phyloP scores from a whole-genome alignment of 2,797 vertebrate species.

The Neomorphus geoffroyi region DNA sequence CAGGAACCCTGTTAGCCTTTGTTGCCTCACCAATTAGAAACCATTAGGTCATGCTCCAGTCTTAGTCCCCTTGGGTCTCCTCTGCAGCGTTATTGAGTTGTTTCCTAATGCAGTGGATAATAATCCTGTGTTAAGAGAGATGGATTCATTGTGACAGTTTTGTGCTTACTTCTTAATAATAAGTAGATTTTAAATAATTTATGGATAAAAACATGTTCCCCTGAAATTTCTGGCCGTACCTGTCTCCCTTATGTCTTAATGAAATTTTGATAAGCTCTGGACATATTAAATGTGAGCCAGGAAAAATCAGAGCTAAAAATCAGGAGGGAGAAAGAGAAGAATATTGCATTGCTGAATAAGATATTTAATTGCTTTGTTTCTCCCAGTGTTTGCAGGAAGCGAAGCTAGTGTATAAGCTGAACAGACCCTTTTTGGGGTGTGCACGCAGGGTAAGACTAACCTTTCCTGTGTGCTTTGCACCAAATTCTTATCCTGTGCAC shows the following conservation, averaged over 20 bases:
- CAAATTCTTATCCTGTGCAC: not conserved
- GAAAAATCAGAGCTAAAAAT: not conserved
- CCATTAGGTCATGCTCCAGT: not conserved
- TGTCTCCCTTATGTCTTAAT: constrained; percentile 15
- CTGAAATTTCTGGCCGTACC: not conserved
- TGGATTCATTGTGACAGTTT: constrained; percentile 22
- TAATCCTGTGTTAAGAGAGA: not conserved
- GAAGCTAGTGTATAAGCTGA: not conserved
- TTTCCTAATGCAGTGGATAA: constrained; percentile 16
- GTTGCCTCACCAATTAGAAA: constrained; percentile 28
- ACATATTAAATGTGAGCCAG: not conserved
- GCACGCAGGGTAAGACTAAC: not conserved
- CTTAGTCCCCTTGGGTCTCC: not conserved
- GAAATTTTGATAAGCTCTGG: not conserved
- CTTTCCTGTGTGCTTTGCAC: not conserved
- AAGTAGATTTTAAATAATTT: constrained; percentile 30
- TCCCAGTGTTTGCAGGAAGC: not conserved
- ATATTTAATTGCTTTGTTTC: not conserved
- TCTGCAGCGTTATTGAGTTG: not conserved
- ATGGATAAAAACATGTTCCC: not conserved
- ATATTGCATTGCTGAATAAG: not conserved
- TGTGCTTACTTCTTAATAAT: constrained; percentile 18
- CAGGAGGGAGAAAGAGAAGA: not conserved
- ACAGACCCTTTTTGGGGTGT: not conserved
- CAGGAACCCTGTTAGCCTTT: not conserved